Conservation (phyloP, 2,113 vertebrate species). For the Choloepus hoffmanni region DNA sequence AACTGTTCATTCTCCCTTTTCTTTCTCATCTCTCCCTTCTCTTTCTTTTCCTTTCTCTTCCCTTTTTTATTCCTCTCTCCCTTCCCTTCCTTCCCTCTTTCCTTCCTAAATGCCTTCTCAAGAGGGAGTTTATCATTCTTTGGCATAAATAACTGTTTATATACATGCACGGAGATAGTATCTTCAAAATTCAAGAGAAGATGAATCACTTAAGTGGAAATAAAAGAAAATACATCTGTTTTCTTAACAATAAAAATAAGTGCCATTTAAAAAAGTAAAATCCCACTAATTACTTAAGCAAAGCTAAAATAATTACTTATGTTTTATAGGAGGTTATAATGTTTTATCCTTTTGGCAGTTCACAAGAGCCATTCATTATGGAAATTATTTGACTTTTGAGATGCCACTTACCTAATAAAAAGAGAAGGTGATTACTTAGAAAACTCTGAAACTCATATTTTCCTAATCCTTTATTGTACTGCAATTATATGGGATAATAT, state of each 20-base stretch:
- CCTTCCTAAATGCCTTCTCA: not conserved
- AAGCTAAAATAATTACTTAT: slow-evolving; percentile 58
- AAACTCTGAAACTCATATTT: slow-evolving; percentile 63
- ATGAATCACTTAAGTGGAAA: slow-evolving; percentile 45
- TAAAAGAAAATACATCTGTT: slow-evolving; percentile 24
- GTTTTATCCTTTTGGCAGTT: slow-evolving; percentile 68
- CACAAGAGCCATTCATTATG: slow-evolving; percentile 62
- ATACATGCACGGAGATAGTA: not conserved
- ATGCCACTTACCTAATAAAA: slow-evolving; percentile 60
- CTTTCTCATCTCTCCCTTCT: not conserved
- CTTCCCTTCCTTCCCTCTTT: not conserved
- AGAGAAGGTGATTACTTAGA: slow-evolving; percentile 36
- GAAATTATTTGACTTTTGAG: slow-evolving; percentile 70
- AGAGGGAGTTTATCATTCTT: not conserved
- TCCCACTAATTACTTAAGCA: slow-evolving; percentile 32
- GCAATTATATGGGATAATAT: slow-evolving; percentile 59
- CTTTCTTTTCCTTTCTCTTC: not conserved
- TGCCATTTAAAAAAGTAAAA: slow-evolving; percentile 12
- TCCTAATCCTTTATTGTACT: slow-evolving; percentile 49
- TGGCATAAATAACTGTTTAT: not conserved
- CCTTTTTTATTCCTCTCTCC: not conserved
- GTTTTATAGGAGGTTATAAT: slow-evolving; percentile 61
- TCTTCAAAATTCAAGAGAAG: not conserved
- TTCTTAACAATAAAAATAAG: not conserved
- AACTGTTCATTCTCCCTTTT: not conserved